Evolutionary conservation across 1,140 invertebrate species (phyloP), one percentile per base, ranked within the genome.

Genomic region (Arion vulgaris): DNA sequence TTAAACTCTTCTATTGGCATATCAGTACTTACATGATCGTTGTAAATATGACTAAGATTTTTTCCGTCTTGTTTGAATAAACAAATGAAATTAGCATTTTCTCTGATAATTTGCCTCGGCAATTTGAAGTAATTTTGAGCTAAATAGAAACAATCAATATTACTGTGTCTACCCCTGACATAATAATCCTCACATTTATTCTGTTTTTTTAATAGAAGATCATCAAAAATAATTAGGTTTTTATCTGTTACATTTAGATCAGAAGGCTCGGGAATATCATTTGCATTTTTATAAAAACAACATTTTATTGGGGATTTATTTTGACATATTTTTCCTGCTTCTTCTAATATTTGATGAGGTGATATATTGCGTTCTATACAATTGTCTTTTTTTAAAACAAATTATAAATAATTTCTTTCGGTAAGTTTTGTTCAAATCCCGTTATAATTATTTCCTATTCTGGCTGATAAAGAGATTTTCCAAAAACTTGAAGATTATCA

Each of bases 71-170:
- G 71, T 73, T 73, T 73, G 32, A 73, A 73, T 32, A 73, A 73
- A 73, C 71, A 73, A 26, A 73, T 73, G 32, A 73, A 73, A 45
- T 73, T 39, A 73, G 71, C 36, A 45, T 73, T 73, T 39, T 73
- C 71, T 39, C 71, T 73, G 11, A 73, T 73, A 2, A 19, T 73
- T 39, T 73, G 71, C 26, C 71, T 73, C 1, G 71, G 71, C 26
- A 73, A 39, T 73, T 45, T 73, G 38, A 73, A 73, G 41, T 73
- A 73, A 45, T 73, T 73, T 19, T 73, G 71, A 5, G 71, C 36
- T 41, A 73, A 45, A 39, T 73, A 73, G 23, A 73, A 73, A 39
- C 71, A 73, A 66, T 66, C 62, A 7, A 66, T 28, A 32, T 66
- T 66, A 32, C 62, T 66, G n/a, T 66, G 62, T 66, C 17, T 66